These are phyloP conservation scores for Ernsta delagoae DNA, from an alignment of 2,888 invertebrate species.

Conservation along the genomic window DNA sequence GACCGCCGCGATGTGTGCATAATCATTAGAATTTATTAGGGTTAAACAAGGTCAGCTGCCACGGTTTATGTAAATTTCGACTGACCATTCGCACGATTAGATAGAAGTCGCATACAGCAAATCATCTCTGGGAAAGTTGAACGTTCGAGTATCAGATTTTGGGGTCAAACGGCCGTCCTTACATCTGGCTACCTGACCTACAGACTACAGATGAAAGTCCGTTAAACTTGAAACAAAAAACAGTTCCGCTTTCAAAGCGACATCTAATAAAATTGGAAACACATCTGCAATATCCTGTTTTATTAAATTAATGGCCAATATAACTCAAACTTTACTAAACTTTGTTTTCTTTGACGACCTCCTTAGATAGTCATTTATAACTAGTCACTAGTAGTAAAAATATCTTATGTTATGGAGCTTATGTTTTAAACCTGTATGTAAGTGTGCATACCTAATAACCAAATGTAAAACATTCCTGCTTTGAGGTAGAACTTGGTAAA, in stretches of 20 bases:
- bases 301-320: slow-evolving; percentile 59
- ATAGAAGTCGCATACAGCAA: slow-evolving; percentile 40
- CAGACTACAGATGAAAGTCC: slow-evolving; percentile 51
- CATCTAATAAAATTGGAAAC: slow-evolving; percentile 68
- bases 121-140: slow-evolving; percentile 64
- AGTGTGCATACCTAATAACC: slow-evolving; percentile 41
- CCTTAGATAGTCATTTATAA: neutral
- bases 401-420: slow-evolving; percentile 17
- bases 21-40: slow-evolving; percentile 79
- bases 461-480: slow-evolving; percentile 79
- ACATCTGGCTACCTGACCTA: slow-evolving; percentile 74
- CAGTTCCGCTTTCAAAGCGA: slow-evolving; percentile 62
- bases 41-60: slow-evolving; percentile 72
- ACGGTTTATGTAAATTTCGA: slow-evolving; percentile 60
- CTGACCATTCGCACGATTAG: slow-evolving; percentile 65
- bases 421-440: slow-evolving; percentile 49
- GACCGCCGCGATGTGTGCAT: slow-evolving; percentile 68
- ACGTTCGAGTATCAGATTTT: slow-evolving; percentile 56
- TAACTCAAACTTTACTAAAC: slow-evolving; percentile 10
- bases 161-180: slow-evolving; percentile 48
- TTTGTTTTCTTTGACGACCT: neutral
- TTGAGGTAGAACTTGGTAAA: slow-evolving; percentile 75
- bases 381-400: too few species aligned
- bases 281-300: slow-evolving; percentile 70
- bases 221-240: slow-evolving; percentile 68